A percentile compares a stretch with the other conserved stretches of the same genome.
These are phyloP conservation scores for Clinocottus analis DNA, from an alignment of 2,113 vertebrate genomes.

Conservation along the genomic window DNA sequence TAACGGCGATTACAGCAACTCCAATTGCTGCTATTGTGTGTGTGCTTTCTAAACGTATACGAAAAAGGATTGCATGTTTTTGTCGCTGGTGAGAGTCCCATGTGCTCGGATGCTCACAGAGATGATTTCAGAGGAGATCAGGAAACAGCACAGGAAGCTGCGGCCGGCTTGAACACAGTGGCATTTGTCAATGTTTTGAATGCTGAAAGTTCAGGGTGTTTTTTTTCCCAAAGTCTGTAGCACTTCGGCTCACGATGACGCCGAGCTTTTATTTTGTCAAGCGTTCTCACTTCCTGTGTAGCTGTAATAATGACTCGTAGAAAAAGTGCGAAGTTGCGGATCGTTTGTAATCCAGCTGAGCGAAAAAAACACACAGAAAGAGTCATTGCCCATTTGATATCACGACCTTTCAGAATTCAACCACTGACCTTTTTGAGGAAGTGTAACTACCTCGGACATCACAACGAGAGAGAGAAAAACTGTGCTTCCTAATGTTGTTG, in stretches of 20 bases:
- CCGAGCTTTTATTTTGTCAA: neutral
- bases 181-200: conserved; percentile 14
- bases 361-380: conserved; percentile 30
- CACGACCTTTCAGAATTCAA: conserved; percentile 44
- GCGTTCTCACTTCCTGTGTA: neutral
- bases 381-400: neutral
- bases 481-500: conserved; percentile 14
- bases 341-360: conserved; percentile 37
- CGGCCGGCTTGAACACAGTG: conserved; percentile 21
- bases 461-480: neutral
- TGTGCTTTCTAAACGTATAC: neutral
- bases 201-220: conserved; percentile 30
- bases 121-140: neutral
- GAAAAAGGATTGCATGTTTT: neutral
- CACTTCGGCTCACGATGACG: conserved; percentile 9
- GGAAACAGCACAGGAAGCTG: neutral
- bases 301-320: neutral
- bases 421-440: conserved; percentile 5
- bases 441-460: conserved; percentile 23
- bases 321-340: conserved; percentile 1
- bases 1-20: neutral
- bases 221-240: conserved; percentile 30
- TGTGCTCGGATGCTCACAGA: neutral
- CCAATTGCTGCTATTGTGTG: neutral
- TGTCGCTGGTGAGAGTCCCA: neutral